These are phyloP conservation scores for Numenius arquata DNA, from an alignment of 2,113 vertebrate genomes.

Conservation along the genomic window DNA sequence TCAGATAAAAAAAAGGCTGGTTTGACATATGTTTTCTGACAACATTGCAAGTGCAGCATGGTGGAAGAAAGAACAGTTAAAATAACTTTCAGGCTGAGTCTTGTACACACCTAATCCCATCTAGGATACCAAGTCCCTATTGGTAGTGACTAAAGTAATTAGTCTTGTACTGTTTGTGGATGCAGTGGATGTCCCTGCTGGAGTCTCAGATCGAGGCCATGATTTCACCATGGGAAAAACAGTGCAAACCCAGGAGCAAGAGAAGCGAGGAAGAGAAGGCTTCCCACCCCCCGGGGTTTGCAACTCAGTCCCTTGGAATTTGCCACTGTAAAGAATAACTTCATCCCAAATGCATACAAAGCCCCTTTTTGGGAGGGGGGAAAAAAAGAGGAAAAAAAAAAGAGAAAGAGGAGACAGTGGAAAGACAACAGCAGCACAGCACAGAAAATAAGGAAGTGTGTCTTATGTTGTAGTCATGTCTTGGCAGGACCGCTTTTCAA, in stretches of 20 bases:
- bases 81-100: background rate
- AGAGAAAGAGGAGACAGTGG: background rate
- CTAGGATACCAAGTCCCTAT: background rate
- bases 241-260: background rate
- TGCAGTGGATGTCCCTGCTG: background rate
- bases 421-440: background rate
- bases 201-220: background rate
- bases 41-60: background rate
- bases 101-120: background rate
- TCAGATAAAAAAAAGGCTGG: background rate
- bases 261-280: background rate
- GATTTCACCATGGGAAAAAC: background rate
- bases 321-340: background rate
- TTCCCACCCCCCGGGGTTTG: rapidly evolving
- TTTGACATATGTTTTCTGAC: background rate
- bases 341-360: background rate
- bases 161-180: background rate
- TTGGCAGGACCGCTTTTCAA: background rate
- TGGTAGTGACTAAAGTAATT: background rate
- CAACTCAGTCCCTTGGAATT: background rate
- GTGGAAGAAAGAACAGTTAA: background rate
- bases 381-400: too few relatives aligned
- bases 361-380: rapidly evolving
- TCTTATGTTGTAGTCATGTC: background rate
- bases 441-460: background rate